phyloP scores from a whole-genome alignment of 2,888 invertebrate species.

The Melinaea marsaeus region DNA sequence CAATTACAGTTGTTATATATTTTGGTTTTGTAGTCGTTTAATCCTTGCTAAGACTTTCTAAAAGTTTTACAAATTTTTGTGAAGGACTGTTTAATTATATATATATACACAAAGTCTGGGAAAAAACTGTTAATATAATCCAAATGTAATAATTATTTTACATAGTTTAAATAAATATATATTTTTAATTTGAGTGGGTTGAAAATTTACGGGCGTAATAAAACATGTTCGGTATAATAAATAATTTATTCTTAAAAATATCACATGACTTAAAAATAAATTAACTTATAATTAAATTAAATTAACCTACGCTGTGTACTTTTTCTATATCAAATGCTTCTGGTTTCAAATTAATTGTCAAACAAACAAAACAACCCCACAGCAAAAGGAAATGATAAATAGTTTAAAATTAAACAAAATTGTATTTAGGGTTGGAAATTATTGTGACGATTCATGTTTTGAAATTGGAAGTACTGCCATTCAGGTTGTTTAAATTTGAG shows the following conservation, averaged over 20 bases:
- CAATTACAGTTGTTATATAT: too few species aligned
- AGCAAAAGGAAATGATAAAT: conserved; percentile 37
- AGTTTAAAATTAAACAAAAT: background rate
- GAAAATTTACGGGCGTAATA: too few species aligned
- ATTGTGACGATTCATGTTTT: background rate
- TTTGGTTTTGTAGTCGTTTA: too few species aligned
- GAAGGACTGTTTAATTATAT: too few species aligned
- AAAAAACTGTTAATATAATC: too few species aligned
- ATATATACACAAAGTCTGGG: too few species aligned
- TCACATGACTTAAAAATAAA: conserved; percentile 63
- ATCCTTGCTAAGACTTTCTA: too few species aligned
- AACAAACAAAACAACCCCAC: conserved; percentile 34
- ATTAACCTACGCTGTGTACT: conserved; percentile 73
- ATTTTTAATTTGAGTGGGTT: too few species aligned
- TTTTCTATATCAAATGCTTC: conserved; percentile 77
- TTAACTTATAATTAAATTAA: conserved; percentile 49
- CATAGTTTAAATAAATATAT: too few species aligned
- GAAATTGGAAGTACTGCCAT: conserved; percentile 3
- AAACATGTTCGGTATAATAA: conserved; percentile 38
- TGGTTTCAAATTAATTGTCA: conserved; percentile 46
- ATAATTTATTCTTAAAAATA: conserved; percentile 65
- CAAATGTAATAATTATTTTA: too few species aligned
- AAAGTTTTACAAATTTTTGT: too few species aligned
- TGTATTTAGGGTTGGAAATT: conserved; percentile 1
- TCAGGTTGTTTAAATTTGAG: background rate